Evolutionary conservation across 30 jellyfish, hydroid and myxozoan species (phyloP).

Genomic region (Hydractinia symbiolongicarpus): DNA sequence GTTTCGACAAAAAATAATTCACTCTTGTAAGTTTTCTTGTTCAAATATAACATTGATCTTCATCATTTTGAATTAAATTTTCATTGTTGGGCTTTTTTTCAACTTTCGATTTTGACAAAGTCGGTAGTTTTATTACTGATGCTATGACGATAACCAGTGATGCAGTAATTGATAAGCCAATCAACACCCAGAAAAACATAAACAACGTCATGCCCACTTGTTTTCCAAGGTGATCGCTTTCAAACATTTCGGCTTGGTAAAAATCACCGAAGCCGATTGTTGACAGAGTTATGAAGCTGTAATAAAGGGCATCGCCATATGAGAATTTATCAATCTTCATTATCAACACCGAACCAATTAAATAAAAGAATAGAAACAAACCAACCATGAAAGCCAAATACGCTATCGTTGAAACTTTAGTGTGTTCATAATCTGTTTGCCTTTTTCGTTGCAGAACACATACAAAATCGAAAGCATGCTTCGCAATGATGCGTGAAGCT

Average conservation of each 20-base stretch:
- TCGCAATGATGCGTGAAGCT: not conserved
- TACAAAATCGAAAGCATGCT: not conserved
- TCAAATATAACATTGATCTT: too few relatives aligned
- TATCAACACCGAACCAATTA: not conserved
- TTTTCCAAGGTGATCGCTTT: not conserved
- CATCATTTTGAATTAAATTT: too few relatives aligned
- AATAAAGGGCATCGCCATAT: not conserved
- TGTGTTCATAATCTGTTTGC: not conserved
- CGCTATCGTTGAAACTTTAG: not conserved
- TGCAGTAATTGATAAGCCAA: not conserved
- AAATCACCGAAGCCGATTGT: slow-evolving; percentile 4
- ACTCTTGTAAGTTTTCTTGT: too few relatives aligned
- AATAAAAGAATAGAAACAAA: not conserved
- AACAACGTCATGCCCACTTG: not conserved
- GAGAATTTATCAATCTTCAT: not conserved
- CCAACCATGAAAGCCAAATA: not conserved
- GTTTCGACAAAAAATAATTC: too few relatives aligned
- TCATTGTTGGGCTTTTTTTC: too few relatives aligned
- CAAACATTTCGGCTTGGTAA: not conserved
- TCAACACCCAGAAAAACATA: slow-evolving; percentile 1
- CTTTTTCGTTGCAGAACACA: not conserved
- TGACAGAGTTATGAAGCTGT: slow-evolving; percentile 7
- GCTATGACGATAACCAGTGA: not conserved
- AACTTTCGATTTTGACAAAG: too few relatives aligned
- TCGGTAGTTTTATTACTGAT: not conserved